phyloP scores from a whole-genome alignment of 2,888 invertebrate genomes.

The Nasonia oneida region DNA sequence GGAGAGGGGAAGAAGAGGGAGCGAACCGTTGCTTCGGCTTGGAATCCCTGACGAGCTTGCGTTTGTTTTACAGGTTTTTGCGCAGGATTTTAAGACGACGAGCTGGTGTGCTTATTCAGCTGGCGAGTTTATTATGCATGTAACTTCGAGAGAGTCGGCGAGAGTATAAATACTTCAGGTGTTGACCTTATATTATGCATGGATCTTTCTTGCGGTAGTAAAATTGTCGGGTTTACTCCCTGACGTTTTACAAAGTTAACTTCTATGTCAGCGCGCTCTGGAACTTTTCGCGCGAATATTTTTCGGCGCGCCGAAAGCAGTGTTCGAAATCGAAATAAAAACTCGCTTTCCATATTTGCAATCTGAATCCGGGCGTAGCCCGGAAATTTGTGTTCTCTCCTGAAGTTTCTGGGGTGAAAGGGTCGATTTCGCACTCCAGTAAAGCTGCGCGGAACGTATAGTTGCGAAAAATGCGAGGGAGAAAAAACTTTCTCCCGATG shows the following conservation, averaged over 20 bases:
- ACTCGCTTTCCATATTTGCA: constrained; percentile 13
- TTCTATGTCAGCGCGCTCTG: too few species aligned
- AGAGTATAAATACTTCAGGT: neutral
- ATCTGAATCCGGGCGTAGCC: neutral
- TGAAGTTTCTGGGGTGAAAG: constrained; percentile 32
- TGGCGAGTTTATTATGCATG: neutral
- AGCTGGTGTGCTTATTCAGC: neutral
- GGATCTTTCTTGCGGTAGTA: neutral
- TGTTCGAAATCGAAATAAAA: neutral
- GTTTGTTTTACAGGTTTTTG: neutral
- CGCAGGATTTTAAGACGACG: neutral
- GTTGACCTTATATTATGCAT: neutral
- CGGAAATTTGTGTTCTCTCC: constrained; percentile 15
- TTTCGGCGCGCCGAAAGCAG: neutral
- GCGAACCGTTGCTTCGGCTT: constrained; percentile 19
- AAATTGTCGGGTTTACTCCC: neutral
- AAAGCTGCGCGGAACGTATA: neutral
- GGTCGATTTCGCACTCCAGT: constrained; percentile 40
- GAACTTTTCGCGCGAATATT: neutral
- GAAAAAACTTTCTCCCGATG: neutral
- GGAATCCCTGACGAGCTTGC: neutral
- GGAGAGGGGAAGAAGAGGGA: constrained; percentile 6
- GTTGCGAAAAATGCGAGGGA: neutral
- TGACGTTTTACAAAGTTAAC: neutral
- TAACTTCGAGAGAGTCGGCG: neutral